A percentile compares a stretch with the other conserved stretches of the same genome.
These are phyloP conservation scores for Microchrysa polita DNA, from an alignment of 2,888 invertebrate genomes.

Conservation along the genomic window DNA sequence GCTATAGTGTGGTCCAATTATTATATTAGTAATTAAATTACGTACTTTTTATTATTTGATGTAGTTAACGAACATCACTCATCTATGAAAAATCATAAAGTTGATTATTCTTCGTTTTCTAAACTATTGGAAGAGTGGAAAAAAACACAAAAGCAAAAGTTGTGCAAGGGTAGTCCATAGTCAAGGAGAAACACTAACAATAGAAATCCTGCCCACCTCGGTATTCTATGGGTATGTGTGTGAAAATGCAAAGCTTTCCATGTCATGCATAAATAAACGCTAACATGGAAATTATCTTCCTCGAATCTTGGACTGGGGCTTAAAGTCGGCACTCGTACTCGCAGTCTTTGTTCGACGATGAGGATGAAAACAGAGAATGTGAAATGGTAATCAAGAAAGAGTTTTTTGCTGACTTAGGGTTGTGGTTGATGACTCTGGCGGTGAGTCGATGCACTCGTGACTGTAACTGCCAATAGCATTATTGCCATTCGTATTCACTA, in stretches of 20 bases:
- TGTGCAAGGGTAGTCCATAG: not conserved
- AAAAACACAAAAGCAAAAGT: not conserved
- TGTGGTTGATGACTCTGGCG: constrained; percentile 16
- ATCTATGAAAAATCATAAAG: too few species aligned
- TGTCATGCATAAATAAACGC: constrained; percentile 49
- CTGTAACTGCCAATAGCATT: constrained; percentile 16
- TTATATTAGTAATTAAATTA: too few species aligned
- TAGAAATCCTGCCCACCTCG: not conserved
- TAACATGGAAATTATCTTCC: constrained; percentile 49
- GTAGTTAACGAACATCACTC: too few species aligned
- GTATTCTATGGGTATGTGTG: constrained; percentile 15
- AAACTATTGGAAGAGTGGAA: not conserved
- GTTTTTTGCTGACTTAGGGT: constrained; percentile 4
- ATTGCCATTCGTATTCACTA: not conserved
- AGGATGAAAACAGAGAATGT: constrained; percentile 36
- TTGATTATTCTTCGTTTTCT: constrained; percentile 26
- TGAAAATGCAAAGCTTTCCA: constrained; percentile 48
- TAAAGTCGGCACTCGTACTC: constrained; percentile 9
- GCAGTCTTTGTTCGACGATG: not conserved
- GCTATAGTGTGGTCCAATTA: too few species aligned
- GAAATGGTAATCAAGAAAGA: constrained; percentile 43
- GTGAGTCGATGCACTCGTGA: constrained; percentile 49
- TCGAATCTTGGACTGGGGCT: constrained; percentile 40
- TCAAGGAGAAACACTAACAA: not conserved
- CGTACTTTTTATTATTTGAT: too few species aligned